phyloP scores from a whole-genome alignment of 1,140 invertebrate genomes.

The Nomia melanderi region DNA sequence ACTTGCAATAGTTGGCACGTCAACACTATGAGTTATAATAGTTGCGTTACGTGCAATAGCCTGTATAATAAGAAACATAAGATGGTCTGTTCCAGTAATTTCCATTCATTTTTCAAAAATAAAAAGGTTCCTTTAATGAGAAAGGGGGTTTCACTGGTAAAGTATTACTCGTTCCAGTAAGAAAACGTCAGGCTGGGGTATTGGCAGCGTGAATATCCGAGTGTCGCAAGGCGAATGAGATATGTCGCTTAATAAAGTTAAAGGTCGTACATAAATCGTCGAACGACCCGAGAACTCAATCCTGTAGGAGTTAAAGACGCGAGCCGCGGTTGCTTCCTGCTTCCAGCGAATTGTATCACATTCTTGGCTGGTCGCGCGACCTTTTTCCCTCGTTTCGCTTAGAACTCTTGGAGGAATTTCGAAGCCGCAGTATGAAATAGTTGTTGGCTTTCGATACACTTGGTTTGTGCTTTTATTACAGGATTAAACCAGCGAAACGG shows the following conservation, averaged over 20 bases:
- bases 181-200: neutral
- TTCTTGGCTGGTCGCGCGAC: neutral
- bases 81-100: no score
- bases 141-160: neutral
- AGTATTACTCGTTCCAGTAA: neutral
- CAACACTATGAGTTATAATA: no score
- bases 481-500: neutral
- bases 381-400: neutral
- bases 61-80: no score
- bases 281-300: conserved; percentile 20
- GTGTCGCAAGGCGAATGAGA: neutral
- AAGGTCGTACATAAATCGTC: conserved; percentile 42
- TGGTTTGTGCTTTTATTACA: neutral
- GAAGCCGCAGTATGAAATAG: neutral
- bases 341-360: neutral
- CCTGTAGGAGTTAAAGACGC: conserved; percentile 13
- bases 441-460: neutral
- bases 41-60: no score
- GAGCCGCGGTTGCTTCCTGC: neutral
- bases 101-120: no score
- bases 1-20: no score
- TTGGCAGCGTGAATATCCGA: neutral
- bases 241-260: conserved; percentile 31
- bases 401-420: neutral
- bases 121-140: neutral